Base-by-base conservation (phyloP, 2,888 invertebrate genomes). In the Tribolium freemani region DNA sequence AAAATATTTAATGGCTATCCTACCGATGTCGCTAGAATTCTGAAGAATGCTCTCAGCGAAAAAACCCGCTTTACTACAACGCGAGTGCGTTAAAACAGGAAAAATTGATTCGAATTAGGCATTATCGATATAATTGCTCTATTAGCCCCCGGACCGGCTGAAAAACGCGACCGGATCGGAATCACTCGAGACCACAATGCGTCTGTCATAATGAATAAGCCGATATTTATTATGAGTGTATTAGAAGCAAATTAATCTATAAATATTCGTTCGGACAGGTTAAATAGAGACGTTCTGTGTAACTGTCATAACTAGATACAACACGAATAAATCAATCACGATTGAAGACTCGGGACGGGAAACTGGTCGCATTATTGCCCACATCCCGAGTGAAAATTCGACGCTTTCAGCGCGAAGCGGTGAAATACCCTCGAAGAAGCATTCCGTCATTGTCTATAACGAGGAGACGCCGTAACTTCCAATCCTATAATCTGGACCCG, bases 401-500 rank as follows among this genome's bases (percentile, higher is more conserved):
- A 5, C 30, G 38, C 71, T 78, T 79, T 79, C 76, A 71, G 71
- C 74, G 13, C 20, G 48, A 67, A 71, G 54, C 53, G 48, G 56
- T 68, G 74, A 78, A 78, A 76, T 75, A 76, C 75, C 74, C 72
- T 64, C 56, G 56, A 75, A 76, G 78, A 79, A 78, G 72, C 74
- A 75, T 79, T 79, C 77, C 75, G 79, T 79, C 79, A 79, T 77
- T 79, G 79, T 79, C 77, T 78, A 76, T 79, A 79, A 79, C 79
- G 79, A 79, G 78, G 75, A 77, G 73, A 75, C 75, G 68, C 69
- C 38, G 69, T 68, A 72, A 69, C 72, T 16, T 69, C 56, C 75
- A 71, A 75, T 77, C 77, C 79, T 79, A 74, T 79, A 80, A 79
- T 80, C 79, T 79, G 76, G 78, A 60, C 75, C 71, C 70, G 76